Conservation (phyloP, 2,113 vertebrate species). For the Hyperoodon ampullatus region DNA sequence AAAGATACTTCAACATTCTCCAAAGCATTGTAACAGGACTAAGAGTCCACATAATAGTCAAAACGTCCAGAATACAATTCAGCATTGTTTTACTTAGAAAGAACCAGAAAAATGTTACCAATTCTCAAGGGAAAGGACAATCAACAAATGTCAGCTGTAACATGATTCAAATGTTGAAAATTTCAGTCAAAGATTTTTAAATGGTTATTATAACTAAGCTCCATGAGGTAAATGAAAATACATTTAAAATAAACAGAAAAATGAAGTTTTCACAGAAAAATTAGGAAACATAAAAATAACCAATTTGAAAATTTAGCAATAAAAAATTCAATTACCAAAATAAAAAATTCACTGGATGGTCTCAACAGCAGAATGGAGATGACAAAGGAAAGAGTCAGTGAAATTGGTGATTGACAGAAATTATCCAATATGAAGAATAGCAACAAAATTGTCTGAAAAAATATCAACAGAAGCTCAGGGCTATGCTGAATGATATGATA, state of each 20-base stretch:
- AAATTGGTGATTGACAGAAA: neutral
- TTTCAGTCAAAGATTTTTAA: neutral
- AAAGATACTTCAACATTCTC: neutral
- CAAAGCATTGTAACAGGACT: neutral
- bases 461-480: neutral
- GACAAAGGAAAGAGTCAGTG: neutral
- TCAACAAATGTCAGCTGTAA: neutral
- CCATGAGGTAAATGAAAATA: neutral
- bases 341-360: neutral
- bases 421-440: neutral
- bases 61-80: neutral
- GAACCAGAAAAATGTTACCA: neutral
- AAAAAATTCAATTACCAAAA: neutral
- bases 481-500: neutral
- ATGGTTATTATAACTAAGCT: neutral
- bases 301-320: conserved; percentile 6
- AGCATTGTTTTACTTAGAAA: neutral
- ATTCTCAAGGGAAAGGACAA: conserved; percentile 4
- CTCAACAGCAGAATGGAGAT: neutral
- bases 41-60: neutral
- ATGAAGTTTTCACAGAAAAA: neutral
- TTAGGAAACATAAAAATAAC: neutral
- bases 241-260: neutral
- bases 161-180: neutral
- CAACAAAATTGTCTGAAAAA: neutral